Base-by-base conservation (phyloP, 2,797 vertebrate genomes). In the Rhinoraja longicauda region DNA sequence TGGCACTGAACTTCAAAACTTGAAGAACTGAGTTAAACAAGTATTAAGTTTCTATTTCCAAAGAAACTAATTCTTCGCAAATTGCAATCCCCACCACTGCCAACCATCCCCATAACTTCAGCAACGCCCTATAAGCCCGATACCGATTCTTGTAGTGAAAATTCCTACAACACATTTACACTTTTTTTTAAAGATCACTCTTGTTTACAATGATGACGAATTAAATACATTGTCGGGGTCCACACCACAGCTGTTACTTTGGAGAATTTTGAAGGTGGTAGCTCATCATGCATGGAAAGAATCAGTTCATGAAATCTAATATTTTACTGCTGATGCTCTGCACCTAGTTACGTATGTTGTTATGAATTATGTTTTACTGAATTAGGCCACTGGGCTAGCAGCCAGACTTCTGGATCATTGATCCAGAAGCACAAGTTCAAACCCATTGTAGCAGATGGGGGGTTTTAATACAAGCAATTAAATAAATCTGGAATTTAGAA, bases 191-290 rank as follows among this genome's bases (percentile, higher is more conserved):
- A 32, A 88, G n/a, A 67, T 72, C 32, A 90, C 19, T 67, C 57
- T 45, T 64, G 88, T 72, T 90, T 67, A 72, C 64, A 9, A 39
- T 21, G 36, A 45, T 91, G 64, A 70, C 21, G 7, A 72, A 90
- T 90, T 72, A 90, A 90, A 90, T 72, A 36, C 36, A 70, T 90
- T n/a, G n/a, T n/a, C n/a, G n/a, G n/a, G n/a, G n/a, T n/a, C n/a
- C n/a, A n/a, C n/a, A n/a, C n/a, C n/a, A n/a, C n/a, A 67, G 26
- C 39, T 90, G 67, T 21, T 45, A 4, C 21, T 72, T 70, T 21
- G 8, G 67, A 67, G 36, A 91, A 39, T 73, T 21, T 91, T 45
- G 64, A 72, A 91, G 88, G 70, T 91, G 67, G 21, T 91, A 73
- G 88, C 9, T 13, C 21, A 45, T 91, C 36, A 39, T 10, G 17